Base-by-base conservation (phyloP, 2,888 invertebrate genomes). In the Drosophila parthenogenetica region DNA sequence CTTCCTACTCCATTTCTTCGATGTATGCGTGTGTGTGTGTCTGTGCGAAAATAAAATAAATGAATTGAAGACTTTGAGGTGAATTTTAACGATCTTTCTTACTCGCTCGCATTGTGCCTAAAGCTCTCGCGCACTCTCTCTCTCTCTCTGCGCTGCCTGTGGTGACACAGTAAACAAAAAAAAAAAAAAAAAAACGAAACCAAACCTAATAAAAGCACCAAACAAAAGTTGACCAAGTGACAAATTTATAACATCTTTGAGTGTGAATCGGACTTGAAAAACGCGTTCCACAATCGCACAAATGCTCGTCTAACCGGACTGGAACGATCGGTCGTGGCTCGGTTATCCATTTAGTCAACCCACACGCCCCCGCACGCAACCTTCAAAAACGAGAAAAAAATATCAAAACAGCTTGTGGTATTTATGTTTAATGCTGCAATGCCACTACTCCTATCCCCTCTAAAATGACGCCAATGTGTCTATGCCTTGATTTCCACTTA, bases 251-350 rank as follows among this genome's bases (percentile, higher is more conserved):
- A 78, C 69, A 62, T 73, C 61, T 51, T 54, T 42, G 17, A 43
- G 32, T 67, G 67, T 79, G 63, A 69, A 79, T 67, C 82, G 83
- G 89, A 82, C 83, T 83, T 86, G 83, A 83, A 88, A 83, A 83
- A 88, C 89, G 84, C 84, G 89, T 89, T 89, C 81, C 64, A 49
- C 42, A 46, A 29, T 29, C 29, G 7, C 46, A 17, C 51, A 40
- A 17, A 46, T 35, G 63, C 67, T 54, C 77, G 58, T 51, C 63
- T 66, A 77, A 87, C 81, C 84, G 83, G 75, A 50, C 68, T 16
- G 65, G 49, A 40, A 29, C 29, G 29, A 29, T 29, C 65, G 50
- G 51, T 63, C 65, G 35, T 35, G 13, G 63, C 14, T 58, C 73
- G 53, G 35, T 46, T 40, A 50, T 22, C 49, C 43, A 49, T 39